Conservation (phyloP, 2,113 vertebrate genomes). For the Tachuris rubrigastra region DNA sequence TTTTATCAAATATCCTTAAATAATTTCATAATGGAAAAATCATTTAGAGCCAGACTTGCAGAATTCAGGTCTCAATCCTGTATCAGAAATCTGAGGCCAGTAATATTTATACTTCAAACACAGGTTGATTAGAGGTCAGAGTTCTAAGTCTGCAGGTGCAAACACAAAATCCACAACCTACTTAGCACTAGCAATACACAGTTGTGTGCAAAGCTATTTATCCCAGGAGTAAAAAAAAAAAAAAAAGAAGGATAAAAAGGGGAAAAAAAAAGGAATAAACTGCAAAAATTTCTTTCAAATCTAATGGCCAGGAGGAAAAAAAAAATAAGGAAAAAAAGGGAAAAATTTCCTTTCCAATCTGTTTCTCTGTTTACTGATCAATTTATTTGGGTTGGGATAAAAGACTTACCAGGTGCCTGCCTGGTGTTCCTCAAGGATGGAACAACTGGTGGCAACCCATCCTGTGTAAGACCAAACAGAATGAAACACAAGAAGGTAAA, state of each 20-base stretch:
- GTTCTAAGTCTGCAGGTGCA: neutral
- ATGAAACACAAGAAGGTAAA: neutral
- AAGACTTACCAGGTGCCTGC: conserved; percentile 13
- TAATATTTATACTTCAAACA: neutral
- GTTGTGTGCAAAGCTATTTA: neutral
- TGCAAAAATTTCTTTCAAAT: neutral
- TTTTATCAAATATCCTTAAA: conserved; percentile 8
- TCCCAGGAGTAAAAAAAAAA: neutral
- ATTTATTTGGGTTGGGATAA: neutral
- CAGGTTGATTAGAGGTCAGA: neutral
- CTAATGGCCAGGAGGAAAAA: neutral
- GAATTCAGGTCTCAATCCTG: neutral
- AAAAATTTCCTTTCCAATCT: neutral
- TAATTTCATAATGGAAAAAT: neutral
- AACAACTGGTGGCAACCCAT: neutral
- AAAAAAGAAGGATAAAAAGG: neutral
- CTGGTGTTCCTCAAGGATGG: neutral
- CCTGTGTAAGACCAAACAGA: conserved; percentile 28
- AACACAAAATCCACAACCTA: neutral
- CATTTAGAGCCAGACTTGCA: neutral
- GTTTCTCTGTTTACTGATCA: neutral
- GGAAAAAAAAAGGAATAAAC: neutral
- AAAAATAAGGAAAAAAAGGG: neutral
- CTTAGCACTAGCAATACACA: neutral
- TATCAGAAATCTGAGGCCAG: neutral